Conservation (phyloP, 2,888 invertebrate genomes). For the Andrena camellia region DNA sequence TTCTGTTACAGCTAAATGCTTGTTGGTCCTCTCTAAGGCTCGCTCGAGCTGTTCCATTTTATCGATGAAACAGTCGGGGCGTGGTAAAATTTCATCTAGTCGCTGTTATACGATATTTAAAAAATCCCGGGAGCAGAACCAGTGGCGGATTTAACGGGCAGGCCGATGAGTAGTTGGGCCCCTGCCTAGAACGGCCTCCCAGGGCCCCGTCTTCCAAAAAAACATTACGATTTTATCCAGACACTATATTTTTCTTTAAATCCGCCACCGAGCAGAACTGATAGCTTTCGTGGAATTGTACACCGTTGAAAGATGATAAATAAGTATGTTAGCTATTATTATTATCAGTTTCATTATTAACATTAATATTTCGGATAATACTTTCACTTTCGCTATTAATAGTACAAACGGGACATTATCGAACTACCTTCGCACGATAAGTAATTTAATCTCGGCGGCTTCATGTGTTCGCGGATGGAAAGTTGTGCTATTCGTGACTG, state of each 20-base stretch:
- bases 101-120: background rate
- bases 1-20: background rate
- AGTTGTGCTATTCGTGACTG: constrained; percentile 10
- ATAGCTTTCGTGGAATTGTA: background rate
- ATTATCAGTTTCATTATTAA: constrained; percentile 12
- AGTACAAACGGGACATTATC: constrained; percentile 6
- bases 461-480: background rate
- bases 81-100: constrained; percentile 6
- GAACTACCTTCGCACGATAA: background rate
- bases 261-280: no score
- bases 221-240: no score
- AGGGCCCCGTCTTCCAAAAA: no score
- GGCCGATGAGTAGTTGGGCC: no score
- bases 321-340: background rate
- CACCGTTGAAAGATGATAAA: background rate
- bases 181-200: no score
- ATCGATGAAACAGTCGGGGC: background rate
- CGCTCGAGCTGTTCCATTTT: background rate
- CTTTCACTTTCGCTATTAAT: background rate
- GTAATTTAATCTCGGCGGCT: constrained; percentile 12
- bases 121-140: background rate
- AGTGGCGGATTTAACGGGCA: no score
- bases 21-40: background rate
- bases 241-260: no score
- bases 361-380: constrained; percentile 17